These are phyloP conservation scores for Odontamblyopus lacepedii DNA, from an alignment of 2,797 vertebrate genomes.

Conservation along the genomic window DNA sequence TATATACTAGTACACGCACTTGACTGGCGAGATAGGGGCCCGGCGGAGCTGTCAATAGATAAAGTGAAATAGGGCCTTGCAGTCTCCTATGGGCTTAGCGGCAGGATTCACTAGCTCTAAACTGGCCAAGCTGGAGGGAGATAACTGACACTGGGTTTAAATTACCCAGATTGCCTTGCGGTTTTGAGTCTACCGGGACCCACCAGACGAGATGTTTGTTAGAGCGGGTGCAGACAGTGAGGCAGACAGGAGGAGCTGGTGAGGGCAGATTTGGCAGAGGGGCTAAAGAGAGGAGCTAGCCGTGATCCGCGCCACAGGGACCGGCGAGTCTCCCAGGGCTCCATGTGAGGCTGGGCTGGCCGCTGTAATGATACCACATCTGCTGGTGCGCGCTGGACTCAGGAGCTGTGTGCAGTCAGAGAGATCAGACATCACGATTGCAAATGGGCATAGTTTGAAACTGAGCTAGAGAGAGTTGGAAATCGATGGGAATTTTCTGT, in stretches of 20 bases:
- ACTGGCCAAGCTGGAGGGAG: conserved; percentile 72
- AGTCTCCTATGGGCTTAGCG: conserved; percentile 79
- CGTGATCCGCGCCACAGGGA: conserved; percentile 70
- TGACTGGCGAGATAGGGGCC: conserved; percentile 63
- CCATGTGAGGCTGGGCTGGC: conserved; percentile 20
- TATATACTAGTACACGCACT: conserved; percentile 78
- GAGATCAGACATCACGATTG: neutral
- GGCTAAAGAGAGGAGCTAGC: conserved; percentile 68
- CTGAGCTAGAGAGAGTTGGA: too few species aligned
- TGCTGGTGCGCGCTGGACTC: neutral
- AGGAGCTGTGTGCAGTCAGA: neutral
- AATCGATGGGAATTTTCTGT: too few species aligned
- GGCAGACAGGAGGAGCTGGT: conserved; percentile 72
- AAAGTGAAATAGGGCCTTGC: conserved; percentile 82
- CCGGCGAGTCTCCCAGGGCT: conserved; percentile 28
- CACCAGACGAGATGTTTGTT: conserved; percentile 81
- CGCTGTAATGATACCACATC: conserved; percentile 11
- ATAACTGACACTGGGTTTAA: conserved; percentile 80
- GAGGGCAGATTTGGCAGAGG: conserved; percentile 79
- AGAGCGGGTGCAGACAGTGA: conserved; percentile 79
- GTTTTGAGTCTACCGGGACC: conserved; percentile 75
- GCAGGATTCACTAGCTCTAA: conserved; percentile 79
- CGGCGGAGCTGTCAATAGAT: conserved; percentile 78
- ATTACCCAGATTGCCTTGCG: conserved; percentile 86
- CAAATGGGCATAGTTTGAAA: too few species aligned